Conservation (phyloP, 23 tunicate species). For the Styela clava region DNA sequence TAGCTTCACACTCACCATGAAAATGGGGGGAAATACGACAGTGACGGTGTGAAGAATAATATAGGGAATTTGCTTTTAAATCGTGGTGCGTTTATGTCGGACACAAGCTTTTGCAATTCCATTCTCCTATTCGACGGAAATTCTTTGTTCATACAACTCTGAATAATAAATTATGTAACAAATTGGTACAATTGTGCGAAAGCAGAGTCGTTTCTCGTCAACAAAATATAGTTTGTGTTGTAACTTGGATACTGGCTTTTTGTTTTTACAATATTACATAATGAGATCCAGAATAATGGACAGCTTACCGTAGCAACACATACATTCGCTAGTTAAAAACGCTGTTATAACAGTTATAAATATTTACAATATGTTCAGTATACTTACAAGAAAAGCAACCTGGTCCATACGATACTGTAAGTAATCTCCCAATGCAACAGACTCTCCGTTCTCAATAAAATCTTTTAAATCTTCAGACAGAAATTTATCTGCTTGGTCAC, state of each 20-base stretch:
- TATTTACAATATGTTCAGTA: too few species aligned
- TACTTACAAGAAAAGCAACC: not conserved
- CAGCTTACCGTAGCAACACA: too few species aligned
- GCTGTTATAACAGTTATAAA: too few species aligned
- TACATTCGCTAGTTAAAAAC: too few species aligned
- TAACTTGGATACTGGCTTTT: too few species aligned
- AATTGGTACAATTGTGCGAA: too few species aligned
- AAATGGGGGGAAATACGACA: conserved; percentile 2
- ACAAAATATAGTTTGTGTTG: too few species aligned
- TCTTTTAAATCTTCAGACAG: not conserved
- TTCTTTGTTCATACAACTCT: not conserved
- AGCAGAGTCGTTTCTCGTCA: too few species aligned
- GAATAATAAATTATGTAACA: not conserved
- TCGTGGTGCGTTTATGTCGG: not conserved
- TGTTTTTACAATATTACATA: too few species aligned
- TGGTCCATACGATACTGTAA: not conserved
- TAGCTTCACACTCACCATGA: not conserved
- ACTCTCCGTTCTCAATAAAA: not conserved
- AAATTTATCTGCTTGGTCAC: not conserved
- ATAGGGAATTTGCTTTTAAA: not conserved
- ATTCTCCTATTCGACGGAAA: not conserved
- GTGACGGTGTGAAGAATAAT: not conserved
- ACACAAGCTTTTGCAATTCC: not conserved
- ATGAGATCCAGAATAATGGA: too few species aligned
- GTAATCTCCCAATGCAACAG: not conserved